Percentiles rank a stretch among this genome's conserved stretches.
These are phyloP conservation scores for Antennarius striatus DNA, from an alignment of 2,113 vertebrate genomes.

Conservation along the genomic window DNA sequence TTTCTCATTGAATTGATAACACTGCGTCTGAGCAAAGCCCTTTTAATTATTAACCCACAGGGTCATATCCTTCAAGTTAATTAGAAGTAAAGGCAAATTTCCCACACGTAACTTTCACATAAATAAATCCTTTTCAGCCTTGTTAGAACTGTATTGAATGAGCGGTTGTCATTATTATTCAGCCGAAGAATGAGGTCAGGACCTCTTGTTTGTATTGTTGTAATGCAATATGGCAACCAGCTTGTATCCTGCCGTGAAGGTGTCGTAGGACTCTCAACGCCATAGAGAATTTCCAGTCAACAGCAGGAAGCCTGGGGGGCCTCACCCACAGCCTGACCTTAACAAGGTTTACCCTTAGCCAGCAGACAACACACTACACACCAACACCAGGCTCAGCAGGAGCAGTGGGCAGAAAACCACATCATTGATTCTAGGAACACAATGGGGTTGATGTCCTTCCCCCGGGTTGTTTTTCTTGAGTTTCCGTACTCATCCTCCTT, in stretches of 20 bases:
- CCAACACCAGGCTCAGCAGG: slow-evolving; percentile 46
- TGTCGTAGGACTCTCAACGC: slow-evolving; percentile 45
- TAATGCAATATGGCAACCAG: slow-evolving; percentile 63
- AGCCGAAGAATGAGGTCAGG: slow-evolving; percentile 30
- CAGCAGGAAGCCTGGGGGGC: slow-evolving; percentile 58
- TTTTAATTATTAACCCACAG: not conserved
- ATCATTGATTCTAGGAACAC: slow-evolving; percentile 69
- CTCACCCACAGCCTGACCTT: slow-evolving; percentile 68
- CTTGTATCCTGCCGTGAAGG: slow-evolving; percentile 42
- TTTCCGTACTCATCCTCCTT: slow-evolving; percentile 27
- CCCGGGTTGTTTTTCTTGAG: slow-evolving; percentile 53
- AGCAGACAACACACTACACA: slow-evolving; percentile 41
- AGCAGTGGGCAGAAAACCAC: slow-evolving; percentile 43
- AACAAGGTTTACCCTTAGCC: slow-evolving; percentile 67
- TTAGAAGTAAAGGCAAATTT: too few species aligned
- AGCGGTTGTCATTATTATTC: slow-evolving; percentile 61
- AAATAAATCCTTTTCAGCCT: slow-evolving; percentile 5
- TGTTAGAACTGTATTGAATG: slow-evolving; percentile 42
- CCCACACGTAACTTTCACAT: not conserved
- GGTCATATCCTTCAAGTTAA: not conserved
- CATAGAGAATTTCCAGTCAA: slow-evolving; percentile 58
- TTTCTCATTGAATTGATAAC: slow-evolving; percentile 4
- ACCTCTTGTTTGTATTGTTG: slow-evolving; percentile 56
- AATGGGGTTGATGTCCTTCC: slow-evolving; percentile 68
- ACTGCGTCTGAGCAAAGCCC: not conserved